Base-by-base conservation (phyloP, 2,888 invertebrate genomes). In the Apamea crenata region DNA sequence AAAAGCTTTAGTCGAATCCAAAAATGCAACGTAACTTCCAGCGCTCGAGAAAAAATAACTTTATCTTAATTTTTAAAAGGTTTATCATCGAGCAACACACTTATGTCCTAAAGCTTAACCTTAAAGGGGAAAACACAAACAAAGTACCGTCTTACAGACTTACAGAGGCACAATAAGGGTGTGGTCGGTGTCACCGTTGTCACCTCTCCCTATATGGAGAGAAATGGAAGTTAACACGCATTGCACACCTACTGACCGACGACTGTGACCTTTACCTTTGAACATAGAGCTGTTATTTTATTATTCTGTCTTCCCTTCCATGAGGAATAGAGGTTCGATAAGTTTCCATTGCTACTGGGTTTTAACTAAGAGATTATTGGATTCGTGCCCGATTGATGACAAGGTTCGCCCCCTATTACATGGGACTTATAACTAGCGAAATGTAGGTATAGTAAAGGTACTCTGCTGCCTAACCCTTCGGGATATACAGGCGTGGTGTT, bases 161-260 rank as follows among this genome's bases (percentile, higher is more conserved):
- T n/a, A 67, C 63, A 71, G 80, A 75, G 70, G 67, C 75, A 84
- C 74, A 82, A 74, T 75, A 78, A 85, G 83, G 88, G 85, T 75
- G 85, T 87, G 88, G 81, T 67, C 29, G 44, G 84, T 87, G 88
- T 88, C 86, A 83, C 87, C 72, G 90, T 88, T 90, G 91, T 91
- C 93, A 90, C 90, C 81, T 90, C 86, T 88, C 95, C 94, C 83
- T 93, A 95, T 91, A 95, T 90, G 95, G 95, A 91, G 95, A 94
- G 95, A 95, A 95, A 95, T 94, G 93, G 90, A 87, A 88, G 82
- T 91, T 77, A 84, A 82, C 89, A 91, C 83, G 84, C 78, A 74
- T 74, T 72, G 74, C 85, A 90, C 90, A 89, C 87, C 89, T 90
- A 90, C 92, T 90, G 91, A 90, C 91, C 91, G 90, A 88, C 89